Evolutionary conservation across 2,797 vertebrate genomes (phyloP), one percentile per base, ranked within the genome.

Genomic region (Pantherophis alleghaniensis): DNA sequence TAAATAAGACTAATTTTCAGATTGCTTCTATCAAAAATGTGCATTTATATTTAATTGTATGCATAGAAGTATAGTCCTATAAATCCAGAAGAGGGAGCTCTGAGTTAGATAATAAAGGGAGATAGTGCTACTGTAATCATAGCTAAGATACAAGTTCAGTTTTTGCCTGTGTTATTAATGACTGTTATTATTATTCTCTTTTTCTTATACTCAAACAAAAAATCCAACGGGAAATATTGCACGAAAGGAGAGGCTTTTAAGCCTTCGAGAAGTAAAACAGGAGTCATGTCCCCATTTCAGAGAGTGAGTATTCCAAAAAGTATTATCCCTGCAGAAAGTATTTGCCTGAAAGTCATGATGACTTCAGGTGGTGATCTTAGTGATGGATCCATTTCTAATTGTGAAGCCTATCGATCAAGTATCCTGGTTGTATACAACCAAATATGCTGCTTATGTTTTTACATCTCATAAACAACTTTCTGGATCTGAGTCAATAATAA

Each of bases 81-180:
- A 1, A 28, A 32, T 60, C 92, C 92, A 74, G 94, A 92, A 92
- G 94, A 90, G 91, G 94, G 89, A 94, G 90, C 92, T 91, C 93
- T 55, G 88, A 92, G 88, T 91, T 86, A 86, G 87, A 51, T 37
- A 6, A 92, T 87, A 24, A 14, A 2, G n/a, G 42, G 32, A 60
- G 53, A 3, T 28, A 0, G 10, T 1, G 2, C 9, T 2, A 3
- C 7, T 61, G 37, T 47, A 13, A 26, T 18, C 16, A n/a, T 56
- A 28, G 56, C 5, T 26, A 88, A 83, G 63, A 53, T 28, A 22
- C 9, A 53, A 51, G 37, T 18, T n/a, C 10, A 16, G 26, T 10
- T 57, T 32, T 79, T 90, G 53, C 55, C 22, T 83, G 20, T 4
- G 10, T 47, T 83, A 74, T 74, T 32, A 42, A 24, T 12, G 24